These are phyloP conservation scores for Pseudocheirus occidentalis DNA, from an alignment of 2,797 vertebrate species.

Conservation along the genomic window DNA sequence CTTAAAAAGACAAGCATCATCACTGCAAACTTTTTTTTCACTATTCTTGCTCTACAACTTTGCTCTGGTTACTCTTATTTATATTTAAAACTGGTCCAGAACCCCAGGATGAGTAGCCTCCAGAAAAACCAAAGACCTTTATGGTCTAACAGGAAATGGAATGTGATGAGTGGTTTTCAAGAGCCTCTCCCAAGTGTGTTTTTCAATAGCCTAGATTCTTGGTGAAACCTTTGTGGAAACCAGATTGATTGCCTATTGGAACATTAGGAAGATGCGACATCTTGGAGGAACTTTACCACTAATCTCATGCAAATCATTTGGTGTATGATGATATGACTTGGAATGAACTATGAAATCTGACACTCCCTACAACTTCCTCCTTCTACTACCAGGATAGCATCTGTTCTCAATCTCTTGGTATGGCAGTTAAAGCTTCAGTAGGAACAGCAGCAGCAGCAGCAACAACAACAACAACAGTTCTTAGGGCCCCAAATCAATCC, in stretches of 20 bases:
- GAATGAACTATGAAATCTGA: neutral
- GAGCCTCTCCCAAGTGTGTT: neutral
- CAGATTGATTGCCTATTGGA: neutral
- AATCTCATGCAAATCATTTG: neutral
- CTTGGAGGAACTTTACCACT: neutral
- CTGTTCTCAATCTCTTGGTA: neutral
- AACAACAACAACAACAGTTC: constrained; percentile 74
- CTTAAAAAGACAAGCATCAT: neutral
- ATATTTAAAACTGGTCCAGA: neutral
- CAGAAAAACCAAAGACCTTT: neutral
- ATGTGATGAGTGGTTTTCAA: neutral
- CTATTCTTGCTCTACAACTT: neutral
- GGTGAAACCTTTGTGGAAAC: neutral
- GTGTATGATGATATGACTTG: neutral
- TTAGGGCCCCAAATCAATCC: constrained; percentile 62
- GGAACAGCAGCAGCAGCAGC: constrained; percentile 57
- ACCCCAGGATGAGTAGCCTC: neutral
- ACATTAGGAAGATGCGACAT: neutral
- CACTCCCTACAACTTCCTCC: neutral
- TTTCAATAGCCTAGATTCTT: neutral
- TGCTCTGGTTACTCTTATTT: neutral
- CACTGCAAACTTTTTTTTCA: neutral
- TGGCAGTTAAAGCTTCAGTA: constrained; percentile 36
- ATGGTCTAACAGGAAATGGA: neutral
- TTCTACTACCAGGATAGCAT: neutral